Percentiles rank a stretch among this genome's conserved stretches.
Evolutionary conservation across 2,113 vertebrate genomes (phyloP).

Genomic region (Micromys minutus): DNA sequence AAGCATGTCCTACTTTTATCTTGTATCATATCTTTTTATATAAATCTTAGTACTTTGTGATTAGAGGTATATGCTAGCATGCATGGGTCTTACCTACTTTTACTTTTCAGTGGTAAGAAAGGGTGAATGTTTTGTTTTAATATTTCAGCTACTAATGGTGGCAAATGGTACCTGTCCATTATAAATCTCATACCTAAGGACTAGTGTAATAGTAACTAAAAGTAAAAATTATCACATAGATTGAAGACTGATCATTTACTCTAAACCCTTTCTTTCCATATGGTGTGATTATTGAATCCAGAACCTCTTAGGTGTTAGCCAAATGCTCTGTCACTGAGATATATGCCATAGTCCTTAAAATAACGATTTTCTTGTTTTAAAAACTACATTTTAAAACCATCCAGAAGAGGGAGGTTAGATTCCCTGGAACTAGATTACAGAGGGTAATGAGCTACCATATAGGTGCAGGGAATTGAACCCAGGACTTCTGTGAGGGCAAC

Average conservation of each 20-base stretch:
- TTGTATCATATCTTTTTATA: background rate
- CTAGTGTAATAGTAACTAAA: slow-evolving; percentile 18
- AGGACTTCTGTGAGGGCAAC: no score
- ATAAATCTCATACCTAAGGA: slow-evolving; percentile 36
- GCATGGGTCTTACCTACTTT: background rate
- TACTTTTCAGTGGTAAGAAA: slow-evolving; percentile 7
- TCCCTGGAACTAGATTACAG: background rate
- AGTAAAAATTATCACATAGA: slow-evolving; percentile 28
- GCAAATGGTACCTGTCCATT: background rate
- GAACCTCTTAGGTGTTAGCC: background rate
- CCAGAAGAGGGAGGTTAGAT: background rate
- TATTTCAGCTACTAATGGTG: background rate
- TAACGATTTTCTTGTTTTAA: slow-evolving; percentile 50
- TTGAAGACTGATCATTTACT: background rate
- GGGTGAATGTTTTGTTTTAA: background rate
- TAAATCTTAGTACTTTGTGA: background rate
- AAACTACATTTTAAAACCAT: background rate
- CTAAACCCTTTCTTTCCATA: background rate
- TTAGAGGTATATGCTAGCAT: background rate
- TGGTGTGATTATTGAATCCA: background rate
- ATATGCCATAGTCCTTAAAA: background rate
- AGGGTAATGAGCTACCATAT: no score
- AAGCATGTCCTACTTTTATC: slow-evolving; percentile 9
- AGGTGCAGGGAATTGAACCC: background rate
- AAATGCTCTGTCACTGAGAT: background rate